Evolutionary conservation across 1,140 invertebrate genomes (phyloP), one percentile per base, ranked within the genome.

Genomic region (Pseudomyrmex gracilis): DNA sequence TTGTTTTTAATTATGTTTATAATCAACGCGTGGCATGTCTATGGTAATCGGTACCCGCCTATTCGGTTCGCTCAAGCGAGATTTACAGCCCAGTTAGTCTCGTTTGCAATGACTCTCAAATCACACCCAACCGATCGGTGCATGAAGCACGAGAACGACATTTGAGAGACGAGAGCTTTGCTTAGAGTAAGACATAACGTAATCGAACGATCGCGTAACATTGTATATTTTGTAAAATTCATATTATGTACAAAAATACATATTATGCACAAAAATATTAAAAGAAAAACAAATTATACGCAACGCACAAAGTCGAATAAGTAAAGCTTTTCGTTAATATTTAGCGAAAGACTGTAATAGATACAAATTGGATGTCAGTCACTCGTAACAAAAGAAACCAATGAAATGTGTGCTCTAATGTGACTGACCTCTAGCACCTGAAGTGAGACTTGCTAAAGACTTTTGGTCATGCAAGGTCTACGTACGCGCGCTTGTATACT

Each of bases 1-100:
- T 93, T 94, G 91, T 94, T 94, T 94, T 94, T 94, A 94, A 94
- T 94, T 94, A 94, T 94, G 92, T 93, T 93, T 93, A 94, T 94
- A 94, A 94, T 94, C 93, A 94, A 93, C 92, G 91, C 92, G 87
- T 90, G 90, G 92, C 93, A 91, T 94, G 93, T 94, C 93, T 94
- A 94, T 94, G 93, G 93, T 94, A 94, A 94, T 94, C 91, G 84
- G 88, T 90, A 84, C 88, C 85, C 87, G 84, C 90, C 90, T 92
- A 92, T 92, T 91, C 88, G 78, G 85, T 83, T 82, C 73, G 49
- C 84, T 34, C 82, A 67, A 24, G 73, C 87, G 85, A 90, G 90
- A 92, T 93, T 93, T 92, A 92, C 91, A 89, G 83, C 84, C 82
- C 90, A 82, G 88, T 88, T 89, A 87, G 68, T 70, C 84, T 80